phyloP scores from a whole-genome alignment of 2,113 vertebrate genomes.

The Ophiodon elongatus region DNA sequence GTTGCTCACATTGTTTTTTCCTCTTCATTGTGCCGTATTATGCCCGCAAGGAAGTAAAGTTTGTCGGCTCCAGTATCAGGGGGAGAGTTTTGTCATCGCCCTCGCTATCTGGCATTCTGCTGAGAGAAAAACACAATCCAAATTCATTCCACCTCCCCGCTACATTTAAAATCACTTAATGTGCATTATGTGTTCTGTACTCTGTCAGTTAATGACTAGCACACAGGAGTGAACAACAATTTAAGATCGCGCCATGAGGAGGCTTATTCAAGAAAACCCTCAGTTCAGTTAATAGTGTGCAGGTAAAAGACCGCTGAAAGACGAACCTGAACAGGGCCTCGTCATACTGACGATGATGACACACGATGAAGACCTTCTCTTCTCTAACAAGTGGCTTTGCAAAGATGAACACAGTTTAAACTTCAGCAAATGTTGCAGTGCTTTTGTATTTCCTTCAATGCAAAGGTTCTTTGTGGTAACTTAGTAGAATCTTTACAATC shows the following conservation, averaged over 20 bases:
- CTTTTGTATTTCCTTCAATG: neutral
- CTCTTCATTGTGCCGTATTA: neutral
- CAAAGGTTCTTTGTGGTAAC: neutral
- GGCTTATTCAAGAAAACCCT: neutral
- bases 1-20: slow-evolving; percentile 15
- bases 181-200: neutral
- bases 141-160: slow-evolving; percentile 3
- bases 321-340: neutral
- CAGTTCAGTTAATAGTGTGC: neutral
- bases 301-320: neutral
- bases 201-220: slow-evolving; percentile 16
- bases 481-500: neutral
- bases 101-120: neutral
- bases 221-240: neutral
- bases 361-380: neutral
- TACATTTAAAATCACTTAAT: neutral
- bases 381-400: neutral
- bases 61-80: slow-evolving; percentile 22
- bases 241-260: neutral
- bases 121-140: slow-evolving; percentile 14
- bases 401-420: neutral
- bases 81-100: neutral
- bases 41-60: slow-evolving; percentile 19
- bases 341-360: neutral
- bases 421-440: neutral